Evolutionary conservation across 2,113 vertebrate species (phyloP), one percentile per base, ranked within the genome.

Genomic region (Girardinichthys multiradiatus): DNA sequence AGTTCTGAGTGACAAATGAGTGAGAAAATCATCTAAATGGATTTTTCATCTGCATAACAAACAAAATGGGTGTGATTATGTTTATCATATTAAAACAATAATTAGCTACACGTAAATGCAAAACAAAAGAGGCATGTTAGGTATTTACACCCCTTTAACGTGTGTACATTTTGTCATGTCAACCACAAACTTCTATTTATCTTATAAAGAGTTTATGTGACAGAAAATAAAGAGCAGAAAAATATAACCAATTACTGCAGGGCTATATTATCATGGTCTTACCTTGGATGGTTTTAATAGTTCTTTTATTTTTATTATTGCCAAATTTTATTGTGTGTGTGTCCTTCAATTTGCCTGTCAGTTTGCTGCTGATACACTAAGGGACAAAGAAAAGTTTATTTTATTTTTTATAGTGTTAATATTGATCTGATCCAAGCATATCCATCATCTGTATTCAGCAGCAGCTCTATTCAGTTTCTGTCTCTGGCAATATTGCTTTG

Each of bases 1-100:
- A 33, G 68, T 67, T 58, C 35, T 57, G 5, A 28, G 54, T 37
- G 57, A 42, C 37, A 12, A 0, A 30, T 28, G 13, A 64, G 21
- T 60, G 11, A 24, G 2, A 24, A 69, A 69, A 1, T 66, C 76
- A 26, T 74, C 60, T 54, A 11, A 12, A 35, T 35, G 37, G 37
- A 8, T 39, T 12, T 39, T 39, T 33, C 31, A 39, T 39, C 9
- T 8, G 10, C 10, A 21, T 51, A 61, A 19, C 65, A 73, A 57
- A 8, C 5, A 81, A 57, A 13, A n/a, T 30, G 37, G 30, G 33
- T 72, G 35, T 30, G 28, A 45, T 33, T 51, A n/a, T 39, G 28
- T 70, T 63, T 42, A 59, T 35, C 60, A 59, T 64, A 45, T 57
- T 64, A 26, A 82, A 64, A 66, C 63, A 59, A 66, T 69, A 79